Conservation (phyloP, 2,888 invertebrate genomes). For the Tipula lateralis region DNA sequence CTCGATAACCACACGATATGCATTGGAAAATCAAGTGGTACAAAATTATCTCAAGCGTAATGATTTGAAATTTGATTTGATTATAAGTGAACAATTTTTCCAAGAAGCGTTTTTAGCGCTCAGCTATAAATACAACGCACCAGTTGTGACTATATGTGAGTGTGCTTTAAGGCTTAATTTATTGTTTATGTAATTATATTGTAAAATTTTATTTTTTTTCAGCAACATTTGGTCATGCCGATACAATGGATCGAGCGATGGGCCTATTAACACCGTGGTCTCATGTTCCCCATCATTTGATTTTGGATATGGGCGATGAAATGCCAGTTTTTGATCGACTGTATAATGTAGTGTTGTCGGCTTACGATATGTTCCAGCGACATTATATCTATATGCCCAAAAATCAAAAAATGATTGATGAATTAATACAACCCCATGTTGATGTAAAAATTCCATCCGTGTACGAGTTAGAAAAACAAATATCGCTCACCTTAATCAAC, state of each 20-base stretch:
- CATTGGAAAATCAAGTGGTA: conserved; percentile 43
- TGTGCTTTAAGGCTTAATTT: neutral
- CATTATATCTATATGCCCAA: conserved; percentile 45
- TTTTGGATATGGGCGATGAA: conserved; percentile 44
- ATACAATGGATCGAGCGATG: conserved; percentile 48
- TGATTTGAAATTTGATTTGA: conserved; percentile 47
- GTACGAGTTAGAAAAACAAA: conserved; percentile 49
- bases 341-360: conserved; percentile 45
- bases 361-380: conserved; percentile 43
- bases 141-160: conserved; percentile 43
- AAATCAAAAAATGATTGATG: conserved; percentile 41
- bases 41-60: conserved; percentile 43
- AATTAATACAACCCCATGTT: neutral
- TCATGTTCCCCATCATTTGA: conserved; percentile 43
- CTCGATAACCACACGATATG: conserved; percentile 43
- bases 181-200: neutral
- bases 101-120: conserved; percentile 50
- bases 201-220: neutral
- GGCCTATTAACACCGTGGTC: conserved; percentile 47
- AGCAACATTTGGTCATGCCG: conserved; percentile 48
- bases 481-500: conserved; percentile 52
- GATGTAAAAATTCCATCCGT: conserved; percentile 46
- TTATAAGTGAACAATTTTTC: conserved; percentile 49
- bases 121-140: conserved; percentile 48
- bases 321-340: conserved; percentile 48